phyloP scores from a whole-genome alignment of 2,888 invertebrate species.

The Rhagium mordax region DNA sequence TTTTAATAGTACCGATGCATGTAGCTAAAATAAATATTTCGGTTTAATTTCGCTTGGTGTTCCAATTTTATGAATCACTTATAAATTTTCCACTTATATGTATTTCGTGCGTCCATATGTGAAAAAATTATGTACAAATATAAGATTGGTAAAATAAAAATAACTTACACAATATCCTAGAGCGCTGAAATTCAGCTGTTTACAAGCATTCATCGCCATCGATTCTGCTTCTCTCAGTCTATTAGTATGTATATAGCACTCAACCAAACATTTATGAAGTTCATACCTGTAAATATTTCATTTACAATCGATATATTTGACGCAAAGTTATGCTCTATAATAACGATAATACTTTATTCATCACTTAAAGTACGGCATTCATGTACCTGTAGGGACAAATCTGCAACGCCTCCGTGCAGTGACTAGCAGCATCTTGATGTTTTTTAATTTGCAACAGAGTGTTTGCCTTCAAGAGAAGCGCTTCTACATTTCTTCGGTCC shows the following conservation, averaged over 20 bases:
- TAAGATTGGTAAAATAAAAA: not conserved
- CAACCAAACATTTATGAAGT: conserved; percentile 84
- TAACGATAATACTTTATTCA: too few species aligned
- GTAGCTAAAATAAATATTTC: conserved; percentile 76
- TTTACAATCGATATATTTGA: too few species aligned
- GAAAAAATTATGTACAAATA: too few species aligned
- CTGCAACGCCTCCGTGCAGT: conserved; percentile 79
- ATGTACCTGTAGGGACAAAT: conserved; percentile 72
- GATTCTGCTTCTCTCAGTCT: conserved; percentile 81
- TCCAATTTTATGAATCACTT: too few species aligned
- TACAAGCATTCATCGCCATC: conserved; percentile 81
- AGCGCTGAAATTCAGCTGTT: conserved; percentile 81
- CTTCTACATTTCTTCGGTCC: conserved; percentile 78
- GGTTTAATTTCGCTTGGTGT: too few species aligned
- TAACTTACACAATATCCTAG: conserved; percentile 80
- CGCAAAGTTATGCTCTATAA: too few species aligned
- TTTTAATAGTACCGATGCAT: conserved; percentile 81
- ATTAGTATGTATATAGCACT: conserved; percentile 80
- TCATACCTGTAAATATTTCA: conserved; percentile 74
- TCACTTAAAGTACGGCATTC: too few species aligned
- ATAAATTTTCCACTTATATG: not conserved
- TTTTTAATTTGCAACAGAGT: conserved; percentile 79
- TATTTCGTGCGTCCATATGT: not conserved
- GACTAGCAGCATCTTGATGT: conserved; percentile 77
- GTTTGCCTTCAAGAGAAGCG: conserved; percentile 81